Base-by-base conservation (phyloP, 2,113 vertebrate species). In the Clarias batrachus region DNA sequence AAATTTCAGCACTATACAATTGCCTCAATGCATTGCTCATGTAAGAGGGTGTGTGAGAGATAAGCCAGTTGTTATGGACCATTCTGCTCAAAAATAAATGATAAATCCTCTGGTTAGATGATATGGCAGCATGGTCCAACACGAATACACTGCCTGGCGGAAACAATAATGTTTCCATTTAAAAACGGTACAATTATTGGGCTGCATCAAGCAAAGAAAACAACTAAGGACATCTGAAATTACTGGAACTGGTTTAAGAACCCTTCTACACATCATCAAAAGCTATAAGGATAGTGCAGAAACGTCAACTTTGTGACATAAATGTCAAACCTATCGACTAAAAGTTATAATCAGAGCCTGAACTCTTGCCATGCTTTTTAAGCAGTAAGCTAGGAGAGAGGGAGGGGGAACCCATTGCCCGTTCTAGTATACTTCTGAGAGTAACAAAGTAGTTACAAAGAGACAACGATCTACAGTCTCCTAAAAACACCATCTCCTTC, bases 1-100 rank as follows among this genome's bases (percentile, higher is more conserved):
- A 41, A 85, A 81, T 77, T 62, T 76, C 33, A 70, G 85, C 56
- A 85, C 33, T 82, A 56, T 68, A 82, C 52, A 70, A 76, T 68
- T 89, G 78, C 54, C 48, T 7, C 77, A 83, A 41, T 37, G 63
- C 25, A 82, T 48, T 25, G 37, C 88, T 80, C 76, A 52, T 21
- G 62, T 41, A 71, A 59, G 33, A 59, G 81, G 23, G 17, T 30
- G n/a, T 13, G 56, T 73, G 57, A 73, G 52, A 41, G 27, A 80
- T n/a, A 83, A 57, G 76, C 71, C 59, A 60, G 74, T 17, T 52
- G 33, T 62, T 5, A 62, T 16, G 1, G 3, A 54, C 27, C 1
- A 17, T 63, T 11, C 54, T 84, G 23, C 54, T 77, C 0, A 27
- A 9, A 19, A 41, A 4, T 73, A 13, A 12, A n/a, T 48, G 37